Evolutionary conservation across 2,797 vertebrate genomes (phyloP), one percentile per base, ranked within the genome.

Genomic region (Protosalanx chinensis): DNA sequence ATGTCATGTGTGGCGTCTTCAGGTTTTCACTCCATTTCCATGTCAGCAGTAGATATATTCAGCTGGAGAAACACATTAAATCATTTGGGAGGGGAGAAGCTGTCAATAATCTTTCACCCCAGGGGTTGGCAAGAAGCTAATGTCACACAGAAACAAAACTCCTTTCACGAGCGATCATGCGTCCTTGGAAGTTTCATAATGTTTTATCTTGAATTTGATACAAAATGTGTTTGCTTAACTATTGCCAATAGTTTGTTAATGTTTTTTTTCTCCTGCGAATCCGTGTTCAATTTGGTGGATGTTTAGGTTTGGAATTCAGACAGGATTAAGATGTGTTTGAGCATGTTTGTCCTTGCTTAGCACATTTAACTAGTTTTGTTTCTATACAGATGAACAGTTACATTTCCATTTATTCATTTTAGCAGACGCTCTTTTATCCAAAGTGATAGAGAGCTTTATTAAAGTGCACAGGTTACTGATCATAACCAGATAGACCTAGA

Each of bases 261-360:
- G 16, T 57, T 57, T n/a, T 18, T 57, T 2, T 56, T 15, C 7
- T 0, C 6, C 18, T 79, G 70, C 65, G 70, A 46, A 16, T 76
- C 63, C 30, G 3, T 51, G 67, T 86, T 80, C n/a, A 84, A 84
- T 65, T 49, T 65, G 71, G 56, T 80, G 68, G 79, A 78, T 86
- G 79, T 78, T 71, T 27, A 56, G 82, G 83, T 86, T 81, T 77
- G 74, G 27, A 41, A 51, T 75, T 83, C 78, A 81, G 64, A 76
- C 59, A 32, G 73, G 85, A 86, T 86, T 83, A 88, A 85, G 84
- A 88, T 79, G 79, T 46, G 74, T 84, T 86, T 82, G 78, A 84
- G 80, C 76, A 82, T 23, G 68, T 67, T 65, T 77, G 84, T 87
- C 85, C 77, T 87, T 87, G 85, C 80, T 81, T 77, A 76, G 65